Evolutionary conservation across 2,888 invertebrate genomes (phyloP), one percentile per base, ranked within the genome.

Genomic region (Didymodactylos carnosus): DNA sequence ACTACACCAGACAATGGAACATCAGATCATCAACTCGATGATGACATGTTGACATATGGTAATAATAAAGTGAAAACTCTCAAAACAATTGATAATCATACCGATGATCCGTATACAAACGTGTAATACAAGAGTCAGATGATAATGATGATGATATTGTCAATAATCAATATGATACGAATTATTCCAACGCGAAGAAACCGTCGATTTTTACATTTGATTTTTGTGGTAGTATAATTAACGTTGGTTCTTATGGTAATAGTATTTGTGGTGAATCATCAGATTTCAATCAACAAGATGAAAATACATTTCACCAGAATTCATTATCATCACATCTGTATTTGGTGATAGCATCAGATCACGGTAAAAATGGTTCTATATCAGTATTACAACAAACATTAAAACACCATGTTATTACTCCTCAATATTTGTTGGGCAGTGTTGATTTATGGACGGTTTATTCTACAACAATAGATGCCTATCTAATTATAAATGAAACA

Each of bases 391-490:
- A 85, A 81, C 78, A 82, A 76, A 81, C 81, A 53, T 79, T 85
- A 39, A 77, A 84, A 41, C 85, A 85, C 0, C 81, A 87, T 84
- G 88, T 94, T 7, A 89, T 93, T 13, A 93, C 93, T 0, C 92
- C 92, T 0, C 93, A 94, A 84, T 89, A 91, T 78, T 83, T 94
- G 76, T 90, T 91, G 11, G 92, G 91, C 79, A 92, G 92, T 78
- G 87, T 89, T 39, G 92, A 95, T 84, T 91, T 95, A 88, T 95
- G 94, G 94, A 94, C 95, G 0, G 90, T 94, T 39, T n/a, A n/a
- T 14, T 19, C 46, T 19, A 23, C 16, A 14, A 19, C 46, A 4
- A n/a, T n/a, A n/a, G n/a, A n/a, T n/a, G n/a, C n/a, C n/a, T 77
- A 77, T 53, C 19, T 95, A 75, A 87, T 95, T 3, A 90, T 92